Conservation (phyloP, 92 coral and sea anemone genomes). For the Metridium senile region DNA sequence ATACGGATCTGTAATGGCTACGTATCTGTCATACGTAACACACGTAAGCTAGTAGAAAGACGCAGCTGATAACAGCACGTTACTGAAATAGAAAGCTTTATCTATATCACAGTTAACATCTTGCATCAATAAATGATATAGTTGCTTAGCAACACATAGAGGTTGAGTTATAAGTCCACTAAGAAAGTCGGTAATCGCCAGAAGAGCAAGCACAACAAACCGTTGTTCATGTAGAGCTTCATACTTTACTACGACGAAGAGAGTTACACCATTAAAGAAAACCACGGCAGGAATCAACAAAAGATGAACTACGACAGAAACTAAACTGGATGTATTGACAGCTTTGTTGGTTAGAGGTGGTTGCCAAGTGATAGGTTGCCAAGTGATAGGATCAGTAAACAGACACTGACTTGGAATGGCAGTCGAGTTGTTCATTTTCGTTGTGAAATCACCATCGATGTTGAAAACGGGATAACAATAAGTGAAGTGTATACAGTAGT, state of each 20-base stretch:
- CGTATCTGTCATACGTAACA: not conserved
- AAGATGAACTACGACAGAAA: not conserved
- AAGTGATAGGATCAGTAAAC: not conserved
- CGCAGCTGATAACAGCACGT: not conserved
- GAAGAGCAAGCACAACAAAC: conserved; percentile 4
- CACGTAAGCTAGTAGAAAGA: not conserved
- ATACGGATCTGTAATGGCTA: not conserved
- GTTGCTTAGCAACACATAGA: not conserved
- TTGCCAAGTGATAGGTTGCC: no score
- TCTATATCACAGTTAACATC: conserved; percentile 7
- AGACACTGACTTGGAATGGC: no score
- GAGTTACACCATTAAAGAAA: not conserved
- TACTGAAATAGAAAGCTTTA: not conserved
- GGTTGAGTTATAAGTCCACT: conserved; percentile 4
- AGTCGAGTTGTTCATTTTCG: no score
- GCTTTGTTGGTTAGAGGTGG: not conserved
- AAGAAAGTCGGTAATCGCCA: not conserved
- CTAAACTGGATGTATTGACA: not conserved
- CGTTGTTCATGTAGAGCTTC: conserved; percentile 7
- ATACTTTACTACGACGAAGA: not conserved
- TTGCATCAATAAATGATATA: not conserved
- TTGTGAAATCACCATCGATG: no score
- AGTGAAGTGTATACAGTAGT: no score
- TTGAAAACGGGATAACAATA: no score
- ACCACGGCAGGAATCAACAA: not conserved